Conservation (phyloP, 2,888 invertebrate genomes). For the Morpho deidamia region DNA sequence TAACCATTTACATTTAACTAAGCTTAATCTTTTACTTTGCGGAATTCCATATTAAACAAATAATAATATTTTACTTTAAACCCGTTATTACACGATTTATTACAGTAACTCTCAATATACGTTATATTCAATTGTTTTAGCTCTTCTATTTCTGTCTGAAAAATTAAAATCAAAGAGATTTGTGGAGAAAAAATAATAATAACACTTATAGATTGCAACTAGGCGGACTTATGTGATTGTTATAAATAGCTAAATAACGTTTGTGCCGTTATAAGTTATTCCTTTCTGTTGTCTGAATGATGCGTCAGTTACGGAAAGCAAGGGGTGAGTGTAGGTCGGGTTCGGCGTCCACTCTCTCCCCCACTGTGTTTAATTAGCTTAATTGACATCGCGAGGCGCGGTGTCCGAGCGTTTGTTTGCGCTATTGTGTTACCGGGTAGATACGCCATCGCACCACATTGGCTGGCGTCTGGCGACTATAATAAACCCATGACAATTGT, state of each 20-base stretch:
- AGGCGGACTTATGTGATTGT: no score
- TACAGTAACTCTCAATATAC: no score
- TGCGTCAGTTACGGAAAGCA: conserved; percentile 57
- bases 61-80: no score
- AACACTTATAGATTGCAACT: no score
- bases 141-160: no score
- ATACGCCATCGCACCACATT: conserved; percentile 34
- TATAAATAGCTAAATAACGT: conserved; percentile 34
- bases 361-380: conserved; percentile 74
- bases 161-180: no score
- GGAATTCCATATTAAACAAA: no score
- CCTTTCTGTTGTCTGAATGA: conserved; percentile 60
- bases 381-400: conserved; percentile 76
- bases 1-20: no score
- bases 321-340: conserved; percentile 35
- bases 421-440: conserved; percentile 61
- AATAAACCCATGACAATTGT: not conserved
- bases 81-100: no score
- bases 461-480: conserved; percentile 22
- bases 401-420: conserved; percentile 75
- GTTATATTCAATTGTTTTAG: no score
- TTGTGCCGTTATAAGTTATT: conserved; percentile 46
- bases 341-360: conserved; percentile 47
- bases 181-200: no score
- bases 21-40: no score